Percentiles rank a stretch among this genome's conserved stretches.
Evolutionary conservation across 2,113 vertebrate genomes (phyloP).

Genomic region (Fulica atra): DNA sequence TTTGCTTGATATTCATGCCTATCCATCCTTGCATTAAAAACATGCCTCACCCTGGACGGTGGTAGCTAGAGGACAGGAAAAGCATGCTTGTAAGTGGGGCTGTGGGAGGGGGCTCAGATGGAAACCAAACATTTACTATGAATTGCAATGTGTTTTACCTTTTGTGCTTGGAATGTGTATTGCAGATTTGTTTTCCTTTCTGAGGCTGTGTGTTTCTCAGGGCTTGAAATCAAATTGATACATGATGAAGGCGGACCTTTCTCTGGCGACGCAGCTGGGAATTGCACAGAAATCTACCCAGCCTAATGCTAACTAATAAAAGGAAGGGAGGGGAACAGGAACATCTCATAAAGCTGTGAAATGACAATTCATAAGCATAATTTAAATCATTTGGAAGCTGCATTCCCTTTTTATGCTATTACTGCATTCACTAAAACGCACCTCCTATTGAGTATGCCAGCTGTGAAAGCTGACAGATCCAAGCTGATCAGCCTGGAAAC

Average conservation of each 20-base stretch:
- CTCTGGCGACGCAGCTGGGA: slow-evolving; percentile 40
- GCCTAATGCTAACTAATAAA: slow-evolving; percentile 61
- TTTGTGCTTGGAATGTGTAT: slow-evolving; percentile 25
- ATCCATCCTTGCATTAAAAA: slow-evolving; percentile 16
- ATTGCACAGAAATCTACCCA: slow-evolving; percentile 39
- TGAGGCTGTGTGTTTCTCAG: slow-evolving; percentile 36
- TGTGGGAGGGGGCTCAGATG: not conserved
- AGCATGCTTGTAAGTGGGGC: not conserved
- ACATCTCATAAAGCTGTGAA: slow-evolving; percentile 48
- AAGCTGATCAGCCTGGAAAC: not conserved
- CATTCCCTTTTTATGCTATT: slow-evolving; percentile 15
- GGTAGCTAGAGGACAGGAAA: not conserved
- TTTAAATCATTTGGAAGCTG: slow-evolving; percentile 29
- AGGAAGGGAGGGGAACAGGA: slow-evolving; percentile 8
- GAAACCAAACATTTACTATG: slow-evolving; percentile 31
- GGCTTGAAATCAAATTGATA: slow-evolving; percentile 66
- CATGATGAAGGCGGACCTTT: not conserved
- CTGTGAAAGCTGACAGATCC: slow-evolving; percentile 23
- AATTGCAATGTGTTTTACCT: slow-evolving; percentile 44
- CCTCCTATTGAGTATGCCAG: not conserved
- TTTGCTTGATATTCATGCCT: slow-evolving; percentile 63
- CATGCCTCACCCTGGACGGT: slow-evolving; percentile 6
- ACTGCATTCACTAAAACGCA: slow-evolving; percentile 15
- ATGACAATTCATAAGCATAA: slow-evolving; percentile 43
- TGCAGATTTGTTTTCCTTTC: slow-evolving; percentile 4